Conservation (phyloP, 2,888 invertebrate species). For the Erpobdella octoculata region DNA sequence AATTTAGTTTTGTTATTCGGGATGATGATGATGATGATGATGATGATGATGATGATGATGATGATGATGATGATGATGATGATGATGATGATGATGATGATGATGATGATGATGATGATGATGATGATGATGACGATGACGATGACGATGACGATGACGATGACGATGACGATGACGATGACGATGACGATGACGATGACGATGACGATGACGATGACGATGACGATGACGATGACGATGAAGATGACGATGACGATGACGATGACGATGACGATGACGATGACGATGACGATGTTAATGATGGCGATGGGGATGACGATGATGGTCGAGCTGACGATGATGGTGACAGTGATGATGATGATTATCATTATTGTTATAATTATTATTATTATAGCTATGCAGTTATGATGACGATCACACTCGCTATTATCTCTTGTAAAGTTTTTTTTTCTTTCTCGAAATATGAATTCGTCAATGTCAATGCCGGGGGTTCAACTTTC, state of each 20-base stretch:
- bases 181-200: background rate
- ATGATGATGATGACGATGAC: background rate
- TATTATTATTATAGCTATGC: too few species aligned
- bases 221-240: background rate
- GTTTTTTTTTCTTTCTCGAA: too few species aligned
- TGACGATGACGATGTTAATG: too few species aligned
- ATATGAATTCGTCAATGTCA: too few species aligned
- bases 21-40: conserved; percentile 5
- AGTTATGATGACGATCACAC: too few species aligned
- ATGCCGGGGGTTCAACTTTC: too few species aligned
- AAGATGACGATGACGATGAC: background rate
- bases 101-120: background rate
- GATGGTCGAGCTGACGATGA: too few species aligned
- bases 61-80: conserved; percentile 15
- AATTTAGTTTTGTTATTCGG: background rate
- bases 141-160: background rate
- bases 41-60: conserved; percentile 13
- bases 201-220: background rate
- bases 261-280: background rate
- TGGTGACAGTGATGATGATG: too few species aligned
- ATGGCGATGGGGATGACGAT: too few species aligned
- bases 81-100: conserved; percentile 19
- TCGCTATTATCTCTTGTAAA: too few species aligned
- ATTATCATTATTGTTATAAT: too few species aligned
- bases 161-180: background rate